Evolutionary conservation across 2,888 invertebrate species (phyloP).

Genomic region (Raillietiella orientalis): DNA sequence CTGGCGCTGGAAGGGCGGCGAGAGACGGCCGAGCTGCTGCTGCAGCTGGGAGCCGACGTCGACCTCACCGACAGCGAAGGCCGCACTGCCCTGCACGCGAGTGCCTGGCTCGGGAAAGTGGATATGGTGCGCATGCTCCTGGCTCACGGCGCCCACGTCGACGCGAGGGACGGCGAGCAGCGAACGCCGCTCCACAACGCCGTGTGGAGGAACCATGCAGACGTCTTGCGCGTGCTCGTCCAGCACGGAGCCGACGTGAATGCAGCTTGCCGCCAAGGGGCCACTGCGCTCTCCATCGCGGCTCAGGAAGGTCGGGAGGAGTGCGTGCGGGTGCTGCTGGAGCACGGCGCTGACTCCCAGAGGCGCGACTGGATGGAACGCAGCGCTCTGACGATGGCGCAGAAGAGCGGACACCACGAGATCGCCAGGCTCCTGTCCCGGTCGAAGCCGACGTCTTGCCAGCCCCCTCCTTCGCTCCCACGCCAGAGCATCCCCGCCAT

Average conservation of each 20-base stretch:
- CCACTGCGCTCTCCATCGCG: slow-evolving; percentile 70
- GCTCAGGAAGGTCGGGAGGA: slow-evolving; percentile 84
- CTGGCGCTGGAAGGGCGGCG: slow-evolving; percentile 56
- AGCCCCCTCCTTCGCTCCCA: too few species aligned
- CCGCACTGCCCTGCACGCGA: slow-evolving; percentile 68
- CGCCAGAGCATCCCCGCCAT: too few species aligned
- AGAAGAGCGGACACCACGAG: slow-evolving; percentile 59
- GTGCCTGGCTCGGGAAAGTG: slow-evolving; percentile 79
- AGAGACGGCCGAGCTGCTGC: slow-evolving; percentile 42
- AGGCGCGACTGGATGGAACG: slow-evolving; percentile 60
- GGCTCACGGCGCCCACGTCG: slow-evolving; percentile 32
- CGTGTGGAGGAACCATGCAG: slow-evolving; percentile 22
- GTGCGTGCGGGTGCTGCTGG: slow-evolving; percentile 33
- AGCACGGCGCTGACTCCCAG: slow-evolving; percentile 16
- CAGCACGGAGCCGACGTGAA: slow-evolving; percentile 50
- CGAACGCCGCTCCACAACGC: slow-evolving; percentile 64
- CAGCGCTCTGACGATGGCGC: slow-evolving; percentile 60
- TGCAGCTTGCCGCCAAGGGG: slow-evolving; percentile 79
- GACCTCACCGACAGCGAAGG: slow-evolving; percentile 61
- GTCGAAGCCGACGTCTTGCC: too few species aligned
- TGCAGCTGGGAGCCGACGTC: slow-evolving; percentile 51
- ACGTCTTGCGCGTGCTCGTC: not conserved
- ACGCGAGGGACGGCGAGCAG: slow-evolving; percentile 56
- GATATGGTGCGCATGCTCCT: slow-evolving; percentile 33
- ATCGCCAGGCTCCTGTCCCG: slow-evolving; percentile 42